Evolutionary conservation across 2,797 vertebrate genomes (phyloP).

Genomic region (Coluber constrictor): DNA sequence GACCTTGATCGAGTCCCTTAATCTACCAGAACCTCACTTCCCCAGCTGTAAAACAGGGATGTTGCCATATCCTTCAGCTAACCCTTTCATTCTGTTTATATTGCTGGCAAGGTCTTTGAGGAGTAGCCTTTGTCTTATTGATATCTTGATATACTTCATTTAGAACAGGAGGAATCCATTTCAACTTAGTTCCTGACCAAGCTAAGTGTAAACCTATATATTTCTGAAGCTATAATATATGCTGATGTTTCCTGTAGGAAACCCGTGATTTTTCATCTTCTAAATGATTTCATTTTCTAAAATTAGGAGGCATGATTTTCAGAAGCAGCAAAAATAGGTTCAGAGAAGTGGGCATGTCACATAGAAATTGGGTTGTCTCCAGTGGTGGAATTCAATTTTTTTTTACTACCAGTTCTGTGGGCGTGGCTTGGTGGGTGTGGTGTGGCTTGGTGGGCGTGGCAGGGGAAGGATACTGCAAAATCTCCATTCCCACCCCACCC

Average conservation of each 20-base stretch:
- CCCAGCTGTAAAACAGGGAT: background rate
- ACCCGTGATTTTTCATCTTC: background rate
- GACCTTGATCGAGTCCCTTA: background rate
- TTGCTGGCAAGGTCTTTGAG: background rate
- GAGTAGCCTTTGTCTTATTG: background rate
- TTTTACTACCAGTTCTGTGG: too few species aligned
- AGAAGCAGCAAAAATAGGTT: background rate
- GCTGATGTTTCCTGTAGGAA: background rate
- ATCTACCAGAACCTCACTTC: background rate
- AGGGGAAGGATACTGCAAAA: too few species aligned
- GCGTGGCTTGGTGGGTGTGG: too few species aligned
- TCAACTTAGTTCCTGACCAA: background rate
- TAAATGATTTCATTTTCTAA: background rate
- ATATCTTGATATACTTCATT: slow-evolving; percentile 9
- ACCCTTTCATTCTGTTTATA: background rate
- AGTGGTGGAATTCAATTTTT: too few species aligned
- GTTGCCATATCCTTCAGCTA: slow-evolving; percentile 8
- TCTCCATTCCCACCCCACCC: too few species aligned
- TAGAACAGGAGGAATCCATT: slow-evolving; percentile 6
- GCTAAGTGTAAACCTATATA: background rate
- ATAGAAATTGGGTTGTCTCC: background rate
- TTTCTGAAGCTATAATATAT: background rate
- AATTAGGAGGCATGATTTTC: background rate
- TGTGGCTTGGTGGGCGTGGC: too few species aligned
- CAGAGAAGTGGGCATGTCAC: background rate